phyloP scores from a whole-genome alignment of 2,113 vertebrate species.

The Holacanthus passer region DNA sequence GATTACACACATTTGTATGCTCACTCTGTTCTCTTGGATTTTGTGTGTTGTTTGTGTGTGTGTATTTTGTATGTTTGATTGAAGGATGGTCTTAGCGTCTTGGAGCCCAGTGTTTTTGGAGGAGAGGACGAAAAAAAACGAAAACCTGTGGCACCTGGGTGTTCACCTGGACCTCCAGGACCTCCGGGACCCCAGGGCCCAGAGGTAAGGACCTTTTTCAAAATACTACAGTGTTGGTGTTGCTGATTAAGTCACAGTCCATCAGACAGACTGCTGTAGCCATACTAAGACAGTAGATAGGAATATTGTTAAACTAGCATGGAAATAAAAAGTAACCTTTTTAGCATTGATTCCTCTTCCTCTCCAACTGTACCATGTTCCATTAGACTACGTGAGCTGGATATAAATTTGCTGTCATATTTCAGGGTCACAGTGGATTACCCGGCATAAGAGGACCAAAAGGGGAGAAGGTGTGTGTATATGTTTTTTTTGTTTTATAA shows the following conservation, averaged over 20 bases:
- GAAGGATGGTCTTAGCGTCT: constrained; percentile 38
- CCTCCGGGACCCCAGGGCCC: constrained; percentile 84
- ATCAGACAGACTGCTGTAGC: neutral
- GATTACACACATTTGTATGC: neutral
- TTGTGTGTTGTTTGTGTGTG: too few species aligned
- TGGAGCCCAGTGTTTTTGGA: constrained; percentile 43
- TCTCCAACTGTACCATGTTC: constrained; percentile 6
- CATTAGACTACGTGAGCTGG: constrained; percentile 19
- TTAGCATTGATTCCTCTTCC: constrained; percentile 54
- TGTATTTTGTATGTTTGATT: constrained; percentile 31
- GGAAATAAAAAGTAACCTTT: constrained; percentile 23
- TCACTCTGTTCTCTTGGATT: neutral
- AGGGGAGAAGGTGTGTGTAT: constrained; percentile 89
- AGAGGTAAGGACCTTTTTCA: constrained; percentile 82
- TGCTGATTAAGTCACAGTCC: constrained; percentile 21
- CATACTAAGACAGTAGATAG: constrained; percentile 7
- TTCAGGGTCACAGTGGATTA: constrained; percentile 89
- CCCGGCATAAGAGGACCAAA: constrained; percentile 91
- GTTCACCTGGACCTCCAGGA: constrained; percentile 79
- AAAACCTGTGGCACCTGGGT: constrained; percentile 62
- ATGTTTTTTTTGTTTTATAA: neutral
- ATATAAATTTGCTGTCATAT: constrained; percentile 45
- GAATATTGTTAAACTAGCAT: constrained; percentile 23
- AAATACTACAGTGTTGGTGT: neutral
- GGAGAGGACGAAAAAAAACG: constrained; percentile 31